These are phyloP conservation scores for Zophobas morio DNA, from an alignment of 1,140 invertebrate species.

Conservation along the genomic window DNA sequence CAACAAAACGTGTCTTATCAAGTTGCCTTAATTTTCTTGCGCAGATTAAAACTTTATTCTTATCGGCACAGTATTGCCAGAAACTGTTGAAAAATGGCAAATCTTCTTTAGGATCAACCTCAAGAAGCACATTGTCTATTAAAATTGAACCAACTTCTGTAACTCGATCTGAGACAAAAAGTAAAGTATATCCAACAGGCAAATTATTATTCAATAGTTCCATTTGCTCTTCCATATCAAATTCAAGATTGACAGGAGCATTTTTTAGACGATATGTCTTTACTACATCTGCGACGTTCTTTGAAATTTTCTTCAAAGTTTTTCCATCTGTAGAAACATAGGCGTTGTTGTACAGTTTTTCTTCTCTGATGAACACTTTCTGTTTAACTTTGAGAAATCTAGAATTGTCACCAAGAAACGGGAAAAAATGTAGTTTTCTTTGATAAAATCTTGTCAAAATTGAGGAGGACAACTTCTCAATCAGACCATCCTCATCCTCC, in stretches of 20 bases:
- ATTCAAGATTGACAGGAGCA: slow-evolving; percentile 8
- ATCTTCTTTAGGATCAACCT: slow-evolving; percentile 56
- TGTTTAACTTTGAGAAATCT: slow-evolving; percentile 54
- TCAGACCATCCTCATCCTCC: slow-evolving; percentile 54
- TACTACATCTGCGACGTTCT: neutral
- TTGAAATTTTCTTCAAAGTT: slow-evolving; percentile 45
- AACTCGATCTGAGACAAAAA: slow-evolving; percentile 55
- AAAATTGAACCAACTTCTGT: slow-evolving; percentile 51
- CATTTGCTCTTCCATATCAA: slow-evolving; percentile 47
- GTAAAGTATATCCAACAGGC: slow-evolving; percentile 56
- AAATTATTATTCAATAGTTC: slow-evolving; percentile 43
- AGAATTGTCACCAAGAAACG: slow-evolving; percentile 53
- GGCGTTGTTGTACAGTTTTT: slow-evolving; percentile 53
- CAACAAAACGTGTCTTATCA: slow-evolving; percentile 51
- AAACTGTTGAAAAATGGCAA: slow-evolving; percentile 56
- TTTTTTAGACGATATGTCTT: slow-evolving; percentile 24
- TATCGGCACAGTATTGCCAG: slow-evolving; percentile 60
- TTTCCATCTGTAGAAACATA: slow-evolving; percentile 52
- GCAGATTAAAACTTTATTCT: slow-evolving; percentile 59
- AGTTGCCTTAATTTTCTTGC: slow-evolving; percentile 50
- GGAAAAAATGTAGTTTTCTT: slow-evolving; percentile 55
- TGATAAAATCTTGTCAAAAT: slow-evolving; percentile 50
- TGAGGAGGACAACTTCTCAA: slow-evolving; percentile 50
- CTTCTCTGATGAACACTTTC: slow-evolving; percentile 49
- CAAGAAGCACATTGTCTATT: slow-evolving; percentile 39